Base-by-base conservation (phyloP, 2,888 invertebrate species). In the Pteria penguin region DNA sequence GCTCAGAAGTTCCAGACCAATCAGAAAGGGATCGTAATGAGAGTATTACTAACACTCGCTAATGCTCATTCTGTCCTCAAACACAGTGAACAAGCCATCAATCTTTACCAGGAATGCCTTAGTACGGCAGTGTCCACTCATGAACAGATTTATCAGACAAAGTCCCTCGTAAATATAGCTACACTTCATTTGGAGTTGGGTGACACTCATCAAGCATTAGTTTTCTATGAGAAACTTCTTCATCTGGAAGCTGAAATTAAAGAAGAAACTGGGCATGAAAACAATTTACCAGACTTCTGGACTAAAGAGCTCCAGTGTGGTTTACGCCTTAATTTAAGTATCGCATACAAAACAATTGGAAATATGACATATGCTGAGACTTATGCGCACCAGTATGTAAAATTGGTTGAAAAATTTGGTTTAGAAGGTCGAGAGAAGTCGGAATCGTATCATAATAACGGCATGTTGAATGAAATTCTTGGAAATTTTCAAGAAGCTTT, bases 291-390 rank as follows among this genome's bases (percentile, higher is more conserved):
- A 3, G 88, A 88, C 45, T 90, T 87, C 79, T 91, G 91, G 90
- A 90, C 88, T 5, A 81, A 79, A 66, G 88, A 89, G 69, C 83
- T 91, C 0, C 87, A 88, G 71, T 88, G 89, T 82, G 90, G 88
- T 1, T 78, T 91, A 4, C 88, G 89, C 75, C 77, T 91, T 33
- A 91, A 91, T 78, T 81, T 91, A 4, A 90, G 90, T 75, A 88
- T 91, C 27, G 90, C 90, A 1, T 91, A 91, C 83, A 90, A 90
- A 79, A 84, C 87, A 26, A 89, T 91, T 27, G 89, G 90, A 5
- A 86, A 87, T 72, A 85, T 90, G 82, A 73, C 82, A 11, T 75
- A 84, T 4, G 91, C 91, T 0, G 80, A 88, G 2, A 77, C 71
- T 11, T 88, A 91, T 80, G 90, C 90, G 2, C 78, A 83, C 57